Evolutionary conservation across 2,888 invertebrate species (phyloP).

Genomic region (Stenotaenia linearis): DNA sequence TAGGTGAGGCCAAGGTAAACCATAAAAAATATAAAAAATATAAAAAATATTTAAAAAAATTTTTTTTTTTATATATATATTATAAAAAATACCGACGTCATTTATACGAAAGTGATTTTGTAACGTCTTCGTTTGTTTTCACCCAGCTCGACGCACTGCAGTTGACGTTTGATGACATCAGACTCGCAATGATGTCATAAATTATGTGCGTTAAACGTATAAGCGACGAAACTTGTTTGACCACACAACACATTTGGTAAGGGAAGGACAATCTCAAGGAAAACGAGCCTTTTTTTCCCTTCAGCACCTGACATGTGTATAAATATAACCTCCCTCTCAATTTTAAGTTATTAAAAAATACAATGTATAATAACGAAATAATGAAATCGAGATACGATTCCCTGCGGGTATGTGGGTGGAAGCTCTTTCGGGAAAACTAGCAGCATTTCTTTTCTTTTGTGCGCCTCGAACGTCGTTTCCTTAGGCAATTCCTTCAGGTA

Average conservation of each 20-base stretch:
- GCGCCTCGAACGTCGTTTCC: background rate
- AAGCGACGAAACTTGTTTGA: slow-evolving; percentile 8
- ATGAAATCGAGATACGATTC: background rate
- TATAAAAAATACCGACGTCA: too few relatives aligned
- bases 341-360: background rate
- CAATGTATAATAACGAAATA: background rate
- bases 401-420: background rate
- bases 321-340: background rate
- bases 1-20: slow-evolving; percentile 16
- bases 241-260: slow-evolving; percentile 6
- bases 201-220: background rate
- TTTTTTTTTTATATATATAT: too few relatives aligned
- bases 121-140: background rate
- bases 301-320: background rate
- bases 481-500: slow-evolving; percentile 15
- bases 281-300: background rate
- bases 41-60: background rate
- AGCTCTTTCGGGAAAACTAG: too few relatives aligned
- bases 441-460: background rate
- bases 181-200: background rate
- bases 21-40: background rate
- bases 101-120: too few relatives aligned
- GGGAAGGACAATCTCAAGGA: slow-evolving; percentile 21
- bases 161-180: background rate
- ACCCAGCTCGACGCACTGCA: background rate